phyloP scores from a whole-genome alignment of 2,797 vertebrate species.

The Cygnus olor region DNA sequence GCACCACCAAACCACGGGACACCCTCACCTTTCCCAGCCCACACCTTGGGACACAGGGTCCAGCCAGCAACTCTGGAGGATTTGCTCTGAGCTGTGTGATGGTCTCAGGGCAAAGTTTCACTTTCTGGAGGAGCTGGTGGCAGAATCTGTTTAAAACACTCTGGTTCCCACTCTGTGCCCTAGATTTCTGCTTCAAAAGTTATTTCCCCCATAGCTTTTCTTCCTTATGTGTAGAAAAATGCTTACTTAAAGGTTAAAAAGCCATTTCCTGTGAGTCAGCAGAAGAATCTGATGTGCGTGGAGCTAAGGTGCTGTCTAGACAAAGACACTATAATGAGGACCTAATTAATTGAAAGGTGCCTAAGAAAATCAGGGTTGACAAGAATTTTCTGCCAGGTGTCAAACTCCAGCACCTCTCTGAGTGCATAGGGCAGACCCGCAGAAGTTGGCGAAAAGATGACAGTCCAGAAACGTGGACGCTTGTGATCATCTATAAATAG shows the following conservation, averaged over 20 bases:
- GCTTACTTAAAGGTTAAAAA: conserved; percentile 6
- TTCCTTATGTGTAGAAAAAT: not conserved
- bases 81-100: not conserved
- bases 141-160: not conserved
- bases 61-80: not conserved
- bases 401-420: not conserved
- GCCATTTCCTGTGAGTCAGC: not conserved
- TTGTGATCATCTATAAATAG: not conserved
- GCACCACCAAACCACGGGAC: too few species aligned
- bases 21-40: not conserved
- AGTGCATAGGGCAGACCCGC: not conserved
- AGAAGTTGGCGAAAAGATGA: not conserved
- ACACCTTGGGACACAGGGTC: not conserved
- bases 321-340: not conserved
- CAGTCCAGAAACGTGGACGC: not conserved
- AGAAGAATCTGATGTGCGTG: not conserved
- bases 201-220: not conserved
- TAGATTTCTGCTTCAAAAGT: not conserved
- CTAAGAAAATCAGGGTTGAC: not conserved
- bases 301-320: not conserved
- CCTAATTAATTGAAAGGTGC: conserved; percentile 15
- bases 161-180: not conserved
- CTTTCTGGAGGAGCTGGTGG: not conserved
- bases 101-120: not conserved
- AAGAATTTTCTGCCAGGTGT: not conserved